A percentile compares a stretch with the other conserved stretches of the same genome.
These are phyloP conservation scores for Gastrophysa polygoni DNA, from an alignment of 2,888 invertebrate species.

Conservation along the genomic window DNA sequence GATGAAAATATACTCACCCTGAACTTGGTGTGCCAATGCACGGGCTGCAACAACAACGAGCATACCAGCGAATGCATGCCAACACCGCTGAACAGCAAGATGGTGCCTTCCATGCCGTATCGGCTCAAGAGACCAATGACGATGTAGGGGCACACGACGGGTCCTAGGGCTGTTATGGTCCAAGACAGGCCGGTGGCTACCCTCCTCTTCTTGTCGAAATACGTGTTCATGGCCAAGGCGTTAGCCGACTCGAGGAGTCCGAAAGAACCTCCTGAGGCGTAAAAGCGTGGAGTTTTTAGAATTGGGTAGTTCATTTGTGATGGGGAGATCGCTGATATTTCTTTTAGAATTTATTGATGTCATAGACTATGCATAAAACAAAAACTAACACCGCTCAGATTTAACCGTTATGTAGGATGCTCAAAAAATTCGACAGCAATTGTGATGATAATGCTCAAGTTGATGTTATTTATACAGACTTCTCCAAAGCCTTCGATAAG, in stretches of 20 bases:
- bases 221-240: conserved; percentile 74
- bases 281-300: neutral
- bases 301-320: no score
- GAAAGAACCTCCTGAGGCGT: conserved; percentile 64
- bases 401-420: no score
- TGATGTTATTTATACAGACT: no score
- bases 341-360: no score
- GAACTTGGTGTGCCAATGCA: conserved; percentile 72
- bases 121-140: conserved; percentile 67
- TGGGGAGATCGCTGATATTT: no score
- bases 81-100: conserved; percentile 70
- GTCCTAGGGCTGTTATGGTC: conserved; percentile 74
- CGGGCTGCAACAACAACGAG: conserved; percentile 73
- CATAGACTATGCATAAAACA: no score
- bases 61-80: conserved; percentile 72
- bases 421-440: no score
- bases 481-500: no score
- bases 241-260: conserved; percentile 73
- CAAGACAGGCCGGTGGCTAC: conserved; percentile 75
- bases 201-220: conserved; percentile 72
- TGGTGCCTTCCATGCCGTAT: conserved; percentile 71
- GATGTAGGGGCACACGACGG: conserved; percentile 74
- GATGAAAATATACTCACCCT: no score
- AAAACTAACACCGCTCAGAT: no score
- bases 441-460: no score